Percentiles rank a stretch among this genome's conserved stretches.
Evolutionary conservation across 2,113 vertebrate species (phyloP).

Genomic region (Scomber colias): DNA sequence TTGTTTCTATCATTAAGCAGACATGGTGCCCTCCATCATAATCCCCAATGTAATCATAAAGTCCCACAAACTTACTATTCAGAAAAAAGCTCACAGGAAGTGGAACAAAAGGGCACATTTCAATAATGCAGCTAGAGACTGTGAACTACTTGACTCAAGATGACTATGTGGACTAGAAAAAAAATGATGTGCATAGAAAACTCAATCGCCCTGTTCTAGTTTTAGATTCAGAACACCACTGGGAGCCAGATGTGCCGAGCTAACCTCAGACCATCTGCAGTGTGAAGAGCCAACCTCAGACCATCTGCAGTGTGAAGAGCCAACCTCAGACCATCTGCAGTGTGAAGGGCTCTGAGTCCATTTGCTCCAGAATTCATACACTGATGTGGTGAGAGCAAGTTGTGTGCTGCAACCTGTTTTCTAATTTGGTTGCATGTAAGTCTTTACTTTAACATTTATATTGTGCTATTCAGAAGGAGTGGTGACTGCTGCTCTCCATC

Average conservation of each 20-base stretch:
- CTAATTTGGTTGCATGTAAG: too few species aligned
- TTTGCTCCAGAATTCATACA: too few species aligned
- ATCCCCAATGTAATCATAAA: slow-evolving; percentile 31
- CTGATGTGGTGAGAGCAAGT: too few species aligned
- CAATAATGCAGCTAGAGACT: slow-evolving; percentile 45
- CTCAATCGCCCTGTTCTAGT: slow-evolving; percentile 48
- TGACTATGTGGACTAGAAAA: slow-evolving; percentile 40
- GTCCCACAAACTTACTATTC: slow-evolving; percentile 24
- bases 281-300: too few species aligned
- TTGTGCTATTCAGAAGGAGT: too few species aligned
- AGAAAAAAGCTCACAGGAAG: slow-evolving; percentile 26
- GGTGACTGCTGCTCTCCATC: too few species aligned
- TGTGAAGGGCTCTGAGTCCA: too few species aligned
- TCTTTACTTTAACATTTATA: too few species aligned
- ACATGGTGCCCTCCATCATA: not conserved
- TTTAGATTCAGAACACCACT: slow-evolving; percentile 47
- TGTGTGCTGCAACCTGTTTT: too few species aligned
- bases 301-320: too few species aligned
- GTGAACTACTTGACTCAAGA: slow-evolving; percentile 52
- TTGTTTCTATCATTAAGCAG: slow-evolving; percentile 22
- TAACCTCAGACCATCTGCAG: not conserved
- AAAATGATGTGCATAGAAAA: slow-evolving; percentile 59
- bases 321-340: too few species aligned
- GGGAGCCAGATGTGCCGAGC: slow-evolving; percentile 54
- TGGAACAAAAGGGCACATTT: slow-evolving; percentile 59